A percentile compares a stretch with the other conserved stretches of the same genome.
Conservation (phyloP, 2,888 invertebrate genomes). For the Brachyopa scutellaris region DNA sequence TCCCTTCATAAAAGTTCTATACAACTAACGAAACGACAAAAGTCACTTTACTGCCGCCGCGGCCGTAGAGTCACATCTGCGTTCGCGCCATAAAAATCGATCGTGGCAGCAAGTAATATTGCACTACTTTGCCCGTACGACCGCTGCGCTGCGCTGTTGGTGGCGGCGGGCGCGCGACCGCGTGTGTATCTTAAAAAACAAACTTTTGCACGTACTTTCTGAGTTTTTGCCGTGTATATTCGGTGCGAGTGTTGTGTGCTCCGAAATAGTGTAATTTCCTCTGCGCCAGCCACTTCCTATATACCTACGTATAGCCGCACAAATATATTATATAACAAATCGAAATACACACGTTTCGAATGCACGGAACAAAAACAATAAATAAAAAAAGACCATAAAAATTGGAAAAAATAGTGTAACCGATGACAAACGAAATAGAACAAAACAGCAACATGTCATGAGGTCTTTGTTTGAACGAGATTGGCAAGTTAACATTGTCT, state of each 20-base stretch:
- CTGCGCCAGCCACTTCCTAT: constrained; percentile 58
- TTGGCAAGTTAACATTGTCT: constrained; percentile 14
- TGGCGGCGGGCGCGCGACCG: constrained; percentile 29
- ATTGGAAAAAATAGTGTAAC: constrained; percentile 36
- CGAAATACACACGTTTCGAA: constrained; percentile 67
- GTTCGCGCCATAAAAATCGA: constrained; percentile 56
- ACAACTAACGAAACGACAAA: not conserved
- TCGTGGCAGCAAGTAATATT: constrained; percentile 11
- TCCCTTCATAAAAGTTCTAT: constrained; percentile 18
- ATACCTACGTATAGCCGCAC: constrained; percentile 20
- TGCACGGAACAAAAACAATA: constrained; percentile 48
- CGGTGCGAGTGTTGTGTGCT: too few species aligned
- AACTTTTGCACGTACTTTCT: constrained; percentile 61
- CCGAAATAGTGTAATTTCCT: constrained; percentile 40
- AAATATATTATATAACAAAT: constrained; percentile 55
- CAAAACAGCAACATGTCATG: constrained; percentile 8
- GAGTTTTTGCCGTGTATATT: constrained; percentile 7
- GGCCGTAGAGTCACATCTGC: constrained; percentile 41
- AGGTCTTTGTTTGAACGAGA: constrained; percentile 17
- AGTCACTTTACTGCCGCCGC: not conserved
- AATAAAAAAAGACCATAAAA: constrained; percentile 41
- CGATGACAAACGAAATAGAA: constrained; percentile 19
- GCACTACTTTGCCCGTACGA: not conserved
- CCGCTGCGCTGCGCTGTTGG: constrained; percentile 2
- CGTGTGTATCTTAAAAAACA: constrained; percentile 56